Base-by-base conservation (phyloP, 2,888 invertebrate species). In the Pimpla rufipes region DNA sequence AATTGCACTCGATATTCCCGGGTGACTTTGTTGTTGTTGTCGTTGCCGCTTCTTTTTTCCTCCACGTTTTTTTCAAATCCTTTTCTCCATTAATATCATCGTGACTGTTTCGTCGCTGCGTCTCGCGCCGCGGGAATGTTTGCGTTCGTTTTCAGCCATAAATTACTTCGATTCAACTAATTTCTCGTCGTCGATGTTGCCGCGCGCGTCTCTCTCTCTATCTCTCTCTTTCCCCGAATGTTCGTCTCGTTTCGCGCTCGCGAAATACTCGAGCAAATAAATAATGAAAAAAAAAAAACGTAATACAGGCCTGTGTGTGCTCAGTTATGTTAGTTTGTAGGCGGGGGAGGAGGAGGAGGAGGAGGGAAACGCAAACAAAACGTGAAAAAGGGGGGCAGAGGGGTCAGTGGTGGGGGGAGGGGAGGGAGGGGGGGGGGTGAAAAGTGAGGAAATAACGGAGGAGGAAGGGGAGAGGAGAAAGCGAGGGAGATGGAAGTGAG, bases 151-250 rank as follows among this genome's bases (percentile, higher is more conserved):
- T 35, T 47, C 57, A 59, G 79, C 68, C 70, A 87, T 86, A 87
- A 87, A 87, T 87, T 85, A 80, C 55, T 62, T 52, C 77, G 81
- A 85, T 85, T 86, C 83, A 81, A 85, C 83, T 86, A 86, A 87
- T 85, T 86, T 87, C 78, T 81, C 84, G 78, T 81, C 85, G 83
- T 79, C 78, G 70, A 81, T 79, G 55, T 79, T 76, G 71, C 62
- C 62, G 50, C 52, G 50, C 68, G 68, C 68, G 62, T 75, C 29
- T 29, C 29, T 5, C 29, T 5, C 29, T 29, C 29, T 29, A 2
- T 5, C 5, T 5, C 52, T 75, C 66, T 67, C 64, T 59, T 67
- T 29, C 47, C 37, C 37, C 37, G 35, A 62, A 35, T 35, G 35
- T 64, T 42, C 16, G n/a, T 37, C 68, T 23, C 10, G 35, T 52